Evolutionary conservation across 2,113 vertebrate species (phyloP).

Genomic region (Maccullochella peelii): DNA sequence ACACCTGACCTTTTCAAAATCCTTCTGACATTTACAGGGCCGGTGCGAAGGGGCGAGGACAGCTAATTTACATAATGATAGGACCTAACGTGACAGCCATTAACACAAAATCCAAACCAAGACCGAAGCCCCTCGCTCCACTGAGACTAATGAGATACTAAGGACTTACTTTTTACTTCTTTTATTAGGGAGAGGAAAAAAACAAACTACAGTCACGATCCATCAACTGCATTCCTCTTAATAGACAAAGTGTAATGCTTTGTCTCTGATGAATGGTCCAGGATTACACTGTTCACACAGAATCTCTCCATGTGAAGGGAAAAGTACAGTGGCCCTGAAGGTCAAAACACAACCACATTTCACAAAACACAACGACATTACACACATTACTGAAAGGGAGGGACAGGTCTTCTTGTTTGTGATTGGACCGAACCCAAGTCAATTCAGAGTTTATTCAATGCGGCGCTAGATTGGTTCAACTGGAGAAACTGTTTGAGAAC

Average conservation of each 20-base stretch:
- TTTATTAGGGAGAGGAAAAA: constrained; percentile 46
- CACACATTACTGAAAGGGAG: too few relatives aligned
- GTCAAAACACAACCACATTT: too few relatives aligned
- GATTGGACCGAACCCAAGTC: too few relatives aligned
- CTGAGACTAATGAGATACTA: constrained; percentile 74
- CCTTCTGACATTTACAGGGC: constrained; percentile 78
- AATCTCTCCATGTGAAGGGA: constrained; percentile 21
- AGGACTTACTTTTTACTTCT: constrained; percentile 61
- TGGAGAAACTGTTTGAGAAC: too few relatives aligned
- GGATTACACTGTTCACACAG: constrained; percentile 43
- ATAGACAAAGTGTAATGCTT: constrained; percentile 54
- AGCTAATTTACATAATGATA: constrained; percentile 78
- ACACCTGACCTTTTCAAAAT: constrained; percentile 79
- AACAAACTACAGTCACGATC: constrained; percentile 44
- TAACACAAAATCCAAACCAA: constrained; percentile 65
- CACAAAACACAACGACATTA: too few relatives aligned
- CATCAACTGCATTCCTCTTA: constrained; percentile 68
- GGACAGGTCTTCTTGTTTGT: too few relatives aligned
- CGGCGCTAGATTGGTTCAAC: too few relatives aligned
- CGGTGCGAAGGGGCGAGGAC: constrained; percentile 62
- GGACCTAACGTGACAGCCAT: constrained; percentile 64
- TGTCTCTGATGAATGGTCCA: constrained; percentile 65
- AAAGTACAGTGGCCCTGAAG: too few relatives aligned
- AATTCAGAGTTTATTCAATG: too few relatives aligned
- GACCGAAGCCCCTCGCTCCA: constrained; percentile 33